Percentiles rank a stretch among this genome's conserved stretches.
Conservation (phyloP, 2,113 vertebrate species). For the Brachionichthys hirsutus region DNA sequence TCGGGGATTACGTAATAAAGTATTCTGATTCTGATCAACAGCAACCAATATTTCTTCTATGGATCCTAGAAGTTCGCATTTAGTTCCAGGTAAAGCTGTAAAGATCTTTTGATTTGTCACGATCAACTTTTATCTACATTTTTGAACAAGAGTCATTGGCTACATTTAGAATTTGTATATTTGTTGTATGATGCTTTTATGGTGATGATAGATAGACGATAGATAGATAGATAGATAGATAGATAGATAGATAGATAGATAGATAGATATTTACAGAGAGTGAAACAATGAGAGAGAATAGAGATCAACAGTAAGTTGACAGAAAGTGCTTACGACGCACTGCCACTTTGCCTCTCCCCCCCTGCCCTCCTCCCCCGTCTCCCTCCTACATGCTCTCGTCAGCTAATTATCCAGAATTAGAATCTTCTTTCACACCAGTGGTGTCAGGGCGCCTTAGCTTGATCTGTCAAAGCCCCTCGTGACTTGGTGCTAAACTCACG, state of each 20-base stretch:
- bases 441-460: constrained; percentile 80
- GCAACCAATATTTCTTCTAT: not conserved
- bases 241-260: constrained; percentile 4
- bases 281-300: constrained; percentile 35
- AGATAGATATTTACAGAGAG: constrained; percentile 3
- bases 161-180: no score
- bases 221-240: constrained; percentile 30
- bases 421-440: constrained; percentile 83
- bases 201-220: constrained; percentile 7
- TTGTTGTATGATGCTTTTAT: no score
- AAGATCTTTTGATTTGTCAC: no score
- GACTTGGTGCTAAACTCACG: constrained; percentile 81
- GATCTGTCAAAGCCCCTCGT: constrained; percentile 74
- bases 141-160: no score
- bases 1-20: no score
- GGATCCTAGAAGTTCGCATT: constrained; percentile 1
- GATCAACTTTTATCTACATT: no score
- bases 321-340: constrained; percentile 75
- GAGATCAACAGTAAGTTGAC: constrained; percentile 68
- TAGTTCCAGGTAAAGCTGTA: no score
- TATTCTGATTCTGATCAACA: no score
- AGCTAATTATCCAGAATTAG: constrained; percentile 85
- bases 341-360: constrained; percentile 65
- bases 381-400: constrained; percentile 72
- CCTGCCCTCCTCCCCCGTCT: constrained; percentile 25